These are phyloP conservation scores for Drosophila nigromelanica DNA, from an alignment of 1,140 invertebrate species.

Conservation along the genomic window DNA sequence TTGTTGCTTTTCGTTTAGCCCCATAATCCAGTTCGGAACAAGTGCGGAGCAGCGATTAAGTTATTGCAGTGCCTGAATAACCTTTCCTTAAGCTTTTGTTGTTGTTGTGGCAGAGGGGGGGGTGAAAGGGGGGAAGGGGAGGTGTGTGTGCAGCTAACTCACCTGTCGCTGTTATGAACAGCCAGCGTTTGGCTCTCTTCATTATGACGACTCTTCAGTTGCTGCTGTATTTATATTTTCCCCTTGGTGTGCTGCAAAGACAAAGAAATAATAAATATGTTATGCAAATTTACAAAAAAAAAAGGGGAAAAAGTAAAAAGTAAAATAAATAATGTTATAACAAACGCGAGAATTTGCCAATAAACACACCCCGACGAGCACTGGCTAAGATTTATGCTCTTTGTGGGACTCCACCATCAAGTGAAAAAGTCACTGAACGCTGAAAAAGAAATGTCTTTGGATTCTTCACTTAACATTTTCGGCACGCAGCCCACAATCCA, in stretches of 20 bases:
- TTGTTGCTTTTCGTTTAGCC: slow-evolving; percentile 6
- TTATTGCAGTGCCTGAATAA: slow-evolving; percentile 20
- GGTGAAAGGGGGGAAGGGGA: too few species aligned
- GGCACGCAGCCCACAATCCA: slow-evolving; percentile 31
- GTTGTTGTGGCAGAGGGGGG: not conserved
- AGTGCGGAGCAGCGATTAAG: slow-evolving; percentile 10
- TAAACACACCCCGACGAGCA: slow-evolving; percentile 20
- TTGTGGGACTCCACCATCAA: not conserved
- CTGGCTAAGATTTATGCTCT: slow-evolving; percentile 43
- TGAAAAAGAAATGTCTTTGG: slow-evolving; percentile 27
- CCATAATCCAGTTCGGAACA: slow-evolving; percentile 31
- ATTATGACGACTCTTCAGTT: slow-evolving; percentile 56
- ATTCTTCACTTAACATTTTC: slow-evolving; percentile 39
- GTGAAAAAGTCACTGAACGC: slow-evolving; percentile 56
- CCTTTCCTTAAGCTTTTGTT: slow-evolving; percentile 5
- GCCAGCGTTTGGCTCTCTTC: slow-evolving; percentile 77
- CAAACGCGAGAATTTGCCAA: slow-evolving; percentile 24
- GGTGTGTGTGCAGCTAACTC: slow-evolving; percentile 26
- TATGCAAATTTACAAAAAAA: slow-evolving; percentile 37
- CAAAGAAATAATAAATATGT: slow-evolving; percentile 29
- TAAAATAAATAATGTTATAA: slow-evolving; percentile 13
- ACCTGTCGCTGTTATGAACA: slow-evolving; percentile 71
- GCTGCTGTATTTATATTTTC: slow-evolving; percentile 20
- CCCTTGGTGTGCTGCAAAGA: slow-evolving; percentile 42
- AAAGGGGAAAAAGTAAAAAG: slow-evolving; percentile 2